Evolutionary conservation across 1,140 invertebrate species (phyloP).

Genomic region (Bursaphelenchus mucronatus): DNA sequence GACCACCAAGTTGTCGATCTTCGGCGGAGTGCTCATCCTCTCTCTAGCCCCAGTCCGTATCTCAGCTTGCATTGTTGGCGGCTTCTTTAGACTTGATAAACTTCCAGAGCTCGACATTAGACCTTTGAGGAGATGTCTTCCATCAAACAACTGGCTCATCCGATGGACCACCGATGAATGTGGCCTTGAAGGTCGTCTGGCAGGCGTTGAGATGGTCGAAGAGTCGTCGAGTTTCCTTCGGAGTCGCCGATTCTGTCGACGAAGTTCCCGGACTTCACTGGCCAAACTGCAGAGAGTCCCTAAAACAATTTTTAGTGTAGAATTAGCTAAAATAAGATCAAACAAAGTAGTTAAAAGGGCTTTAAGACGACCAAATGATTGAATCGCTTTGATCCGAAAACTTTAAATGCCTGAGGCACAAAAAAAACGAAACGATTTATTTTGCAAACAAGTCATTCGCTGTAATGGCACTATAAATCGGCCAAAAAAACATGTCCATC

Average conservation of each 20-base stretch:
- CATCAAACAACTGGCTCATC: constrained; percentile 14
- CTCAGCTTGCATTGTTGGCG: constrained; percentile 1
- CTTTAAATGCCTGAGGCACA: neutral
- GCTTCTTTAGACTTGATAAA: constrained; percentile 8
- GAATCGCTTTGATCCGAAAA: neutral
- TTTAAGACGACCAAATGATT: neutral
- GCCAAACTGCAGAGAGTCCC: constrained; percentile 34
- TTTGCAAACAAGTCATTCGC: too few species aligned
- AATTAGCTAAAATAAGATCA: neutral
- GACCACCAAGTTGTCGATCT: neutral
- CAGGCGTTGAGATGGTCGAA: neutral
- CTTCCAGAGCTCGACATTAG: neutral
- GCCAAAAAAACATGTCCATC: too few species aligned
- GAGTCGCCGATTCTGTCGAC: constrained; percentile 28
- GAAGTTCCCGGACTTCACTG: constrained; percentile 31
- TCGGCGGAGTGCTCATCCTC: constrained; percentile 15
- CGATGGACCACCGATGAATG: constrained; percentile 15
- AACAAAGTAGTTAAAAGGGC: constrained; percentile 3
- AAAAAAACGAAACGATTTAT: too few species aligned
- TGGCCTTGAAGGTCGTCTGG: constrained; percentile 5
- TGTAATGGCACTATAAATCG: too few species aligned
- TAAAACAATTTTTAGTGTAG: constrained; percentile 4
- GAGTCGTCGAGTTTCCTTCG: constrained; percentile 23
- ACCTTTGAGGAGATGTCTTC: constrained; percentile 12
- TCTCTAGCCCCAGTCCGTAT: constrained; percentile 16